These are phyloP conservation scores for Echeneis naucrates DNA, from an alignment of 2,797 vertebrate genomes.

Conservation along the genomic window DNA sequence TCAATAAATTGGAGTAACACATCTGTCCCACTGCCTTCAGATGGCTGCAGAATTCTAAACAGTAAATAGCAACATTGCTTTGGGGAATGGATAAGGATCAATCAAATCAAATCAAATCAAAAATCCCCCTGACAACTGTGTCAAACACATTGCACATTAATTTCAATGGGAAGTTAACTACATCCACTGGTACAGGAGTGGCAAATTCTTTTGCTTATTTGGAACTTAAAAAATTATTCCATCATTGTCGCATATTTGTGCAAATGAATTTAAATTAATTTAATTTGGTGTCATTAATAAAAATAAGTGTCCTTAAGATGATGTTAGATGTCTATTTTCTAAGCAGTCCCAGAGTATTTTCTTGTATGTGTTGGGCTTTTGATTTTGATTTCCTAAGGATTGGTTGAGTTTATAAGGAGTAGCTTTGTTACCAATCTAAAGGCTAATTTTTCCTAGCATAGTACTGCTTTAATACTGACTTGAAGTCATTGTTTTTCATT, in stretches of 20 bases:
- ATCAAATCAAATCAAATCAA: neutral
- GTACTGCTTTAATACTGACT: neutral
- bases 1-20: too few species aligned
- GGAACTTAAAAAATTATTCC: neutral
- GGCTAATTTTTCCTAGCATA: neutral
- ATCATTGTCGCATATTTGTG: neutral
- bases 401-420: neutral
- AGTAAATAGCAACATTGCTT: neutral
- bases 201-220: neutral
- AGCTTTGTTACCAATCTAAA: too few species aligned
- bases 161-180: neutral
- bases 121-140: too few species aligned
- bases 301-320: neutral
- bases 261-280: too few species aligned
- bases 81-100: neutral
- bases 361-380: neutral
- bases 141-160: neutral
- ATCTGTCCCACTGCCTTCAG: too few species aligned
- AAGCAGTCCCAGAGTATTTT: neutral
- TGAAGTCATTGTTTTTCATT: slow-evolving; percentile 1
- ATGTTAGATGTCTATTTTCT: neutral
- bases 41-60: neutral
- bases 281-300: neutral
- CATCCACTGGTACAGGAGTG: neutral
- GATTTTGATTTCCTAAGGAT: neutral